Conservation (phyloP, 1,140 invertebrate species). For the Ctenoplectra terminalis region DNA sequence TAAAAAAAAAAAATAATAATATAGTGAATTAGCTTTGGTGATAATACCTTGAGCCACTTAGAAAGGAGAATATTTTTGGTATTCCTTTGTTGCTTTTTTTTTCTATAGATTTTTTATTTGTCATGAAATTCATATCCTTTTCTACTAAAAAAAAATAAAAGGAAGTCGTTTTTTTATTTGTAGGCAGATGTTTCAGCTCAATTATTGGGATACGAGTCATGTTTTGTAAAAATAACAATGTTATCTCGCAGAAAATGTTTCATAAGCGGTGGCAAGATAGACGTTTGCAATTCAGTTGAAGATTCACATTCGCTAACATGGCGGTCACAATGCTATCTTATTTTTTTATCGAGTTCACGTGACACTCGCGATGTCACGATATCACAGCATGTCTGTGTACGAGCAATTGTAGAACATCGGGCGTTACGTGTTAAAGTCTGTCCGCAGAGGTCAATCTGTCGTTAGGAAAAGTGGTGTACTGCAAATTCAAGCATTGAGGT, state of each 20-base stretch:
- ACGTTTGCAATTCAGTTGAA: not conserved
- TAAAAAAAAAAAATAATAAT: no score
- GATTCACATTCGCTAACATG: not conserved
- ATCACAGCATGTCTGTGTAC: not conserved
- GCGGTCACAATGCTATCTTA: not conserved
- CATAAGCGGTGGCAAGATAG: not conserved
- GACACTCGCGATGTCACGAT: constrained; percentile 29
- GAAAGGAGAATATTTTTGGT: no score
- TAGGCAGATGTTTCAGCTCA: no score
- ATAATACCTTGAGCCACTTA: no score
- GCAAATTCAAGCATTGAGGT: constrained; percentile 36
- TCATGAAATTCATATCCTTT: no score
- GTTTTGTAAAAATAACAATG: not conserved
- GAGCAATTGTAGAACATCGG: constrained; percentile 33
- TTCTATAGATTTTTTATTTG: no score
- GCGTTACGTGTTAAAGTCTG: constrained; percentile 1
- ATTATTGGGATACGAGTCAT: no score
- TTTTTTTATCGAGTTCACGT: not conserved
- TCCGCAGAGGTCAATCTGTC: constrained; percentile 30
- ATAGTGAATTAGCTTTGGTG: no score
- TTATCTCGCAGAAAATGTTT: not conserved
- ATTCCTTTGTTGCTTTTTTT: no score
- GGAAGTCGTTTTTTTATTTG: no score
- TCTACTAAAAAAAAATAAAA: no score
- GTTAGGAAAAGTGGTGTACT: constrained; percentile 30